These are phyloP conservation scores for Alloscopus bannaensis DNA, from an alignment of 2,888 invertebrate species.

Conservation along the genomic window DNA sequence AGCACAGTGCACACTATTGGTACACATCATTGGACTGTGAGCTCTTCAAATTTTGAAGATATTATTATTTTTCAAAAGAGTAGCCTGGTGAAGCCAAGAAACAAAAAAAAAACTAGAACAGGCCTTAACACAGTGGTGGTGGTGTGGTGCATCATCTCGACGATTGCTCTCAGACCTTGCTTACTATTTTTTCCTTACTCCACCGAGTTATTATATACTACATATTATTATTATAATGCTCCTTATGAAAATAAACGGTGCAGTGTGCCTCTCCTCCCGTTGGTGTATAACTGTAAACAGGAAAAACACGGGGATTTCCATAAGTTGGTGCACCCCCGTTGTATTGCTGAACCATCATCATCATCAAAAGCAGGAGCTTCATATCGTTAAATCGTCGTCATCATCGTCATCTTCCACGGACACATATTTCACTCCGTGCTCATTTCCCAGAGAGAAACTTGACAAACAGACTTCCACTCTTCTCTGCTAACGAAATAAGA, in stretches of 20 bases:
- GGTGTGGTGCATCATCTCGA: too few relatives aligned
- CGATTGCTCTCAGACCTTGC: slow-evolving; percentile 29
- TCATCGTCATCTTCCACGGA: slow-evolving; percentile 29
- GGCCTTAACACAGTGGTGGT: too few relatives aligned
- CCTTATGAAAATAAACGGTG: neutral
- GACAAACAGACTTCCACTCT: slow-evolving; percentile 30
- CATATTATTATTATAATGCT: slow-evolving; percentile 15
- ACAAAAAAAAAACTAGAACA: too few relatives aligned
- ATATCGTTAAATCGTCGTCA: slow-evolving; percentile 42
- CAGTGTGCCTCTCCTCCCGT: neutral
- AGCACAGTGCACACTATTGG: too few relatives aligned
- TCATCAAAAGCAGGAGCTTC: slow-evolving; percentile 3
- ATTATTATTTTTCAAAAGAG: too few relatives aligned
- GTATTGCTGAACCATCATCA: neutral
- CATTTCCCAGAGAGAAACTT: slow-evolving; percentile 39
- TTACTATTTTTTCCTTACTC: slow-evolving; percentile 5
- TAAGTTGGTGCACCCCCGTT: slow-evolving; percentile 4
- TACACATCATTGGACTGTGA: too few relatives aligned
- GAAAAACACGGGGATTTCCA: slow-evolving; percentile 15
- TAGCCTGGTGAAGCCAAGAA: too few relatives aligned
- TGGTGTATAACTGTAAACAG: neutral
- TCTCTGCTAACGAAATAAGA: slow-evolving; percentile 3
- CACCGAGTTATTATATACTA: slow-evolving; percentile 19
- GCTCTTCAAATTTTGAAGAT: too few relatives aligned
- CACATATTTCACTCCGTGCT: slow-evolving; percentile 35